phyloP scores from a whole-genome alignment of 2,797 vertebrate genomes.

The Poecilia wingei region DNA sequence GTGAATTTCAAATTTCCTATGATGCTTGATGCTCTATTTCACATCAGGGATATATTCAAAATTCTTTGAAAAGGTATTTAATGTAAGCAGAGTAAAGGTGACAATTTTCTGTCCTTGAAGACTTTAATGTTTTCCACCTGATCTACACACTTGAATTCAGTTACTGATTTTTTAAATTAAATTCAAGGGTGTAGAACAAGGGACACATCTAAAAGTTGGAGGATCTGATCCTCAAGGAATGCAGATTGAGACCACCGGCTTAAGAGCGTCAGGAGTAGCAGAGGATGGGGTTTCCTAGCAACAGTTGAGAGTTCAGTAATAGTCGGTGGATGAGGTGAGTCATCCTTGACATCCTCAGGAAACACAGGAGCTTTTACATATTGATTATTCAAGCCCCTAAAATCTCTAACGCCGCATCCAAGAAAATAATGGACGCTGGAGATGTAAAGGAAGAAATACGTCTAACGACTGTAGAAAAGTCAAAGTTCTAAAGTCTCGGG shows the following conservation, averaged over 20 bases:
- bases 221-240: too few relatives aligned
- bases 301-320: not conserved
- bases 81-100: not conserved
- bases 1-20: slow-evolving; percentile 36
- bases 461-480: not conserved
- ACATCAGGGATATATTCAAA: not conserved
- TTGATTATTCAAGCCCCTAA: not conserved
- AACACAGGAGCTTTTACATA: not conserved
- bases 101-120: not conserved
- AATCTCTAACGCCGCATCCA: too few relatives aligned
- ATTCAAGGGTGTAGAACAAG: not conserved
- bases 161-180: not conserved
- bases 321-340: not conserved
- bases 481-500: not conserved
- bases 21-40: not conserved
- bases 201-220: not conserved
- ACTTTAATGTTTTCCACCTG: not conserved
- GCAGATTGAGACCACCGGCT: too few relatives aligned
- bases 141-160: not conserved
- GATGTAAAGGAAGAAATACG: not conserved
- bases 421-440: not conserved
- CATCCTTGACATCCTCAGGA: not conserved
- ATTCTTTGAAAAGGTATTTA: not conserved
- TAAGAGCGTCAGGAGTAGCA: not conserved
- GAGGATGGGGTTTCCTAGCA: not conserved